Base-by-base conservation (phyloP, 2,113 vertebrate species). In the Sander vitreus region DNA sequence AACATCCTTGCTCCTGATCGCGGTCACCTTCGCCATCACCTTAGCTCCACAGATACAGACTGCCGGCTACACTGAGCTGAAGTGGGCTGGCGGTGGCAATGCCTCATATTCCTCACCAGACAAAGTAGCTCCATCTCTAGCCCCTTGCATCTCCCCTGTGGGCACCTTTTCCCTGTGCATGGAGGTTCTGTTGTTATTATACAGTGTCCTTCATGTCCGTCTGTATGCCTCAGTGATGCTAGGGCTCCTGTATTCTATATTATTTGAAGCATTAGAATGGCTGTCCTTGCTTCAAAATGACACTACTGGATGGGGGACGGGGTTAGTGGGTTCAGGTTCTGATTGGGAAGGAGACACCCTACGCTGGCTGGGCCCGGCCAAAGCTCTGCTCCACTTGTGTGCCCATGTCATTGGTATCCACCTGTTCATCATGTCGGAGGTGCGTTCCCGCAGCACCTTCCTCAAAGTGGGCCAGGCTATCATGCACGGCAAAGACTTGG, bases 401-500 rank as follows among this genome's bases (percentile, higher is more conserved):
- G 95, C 98, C 59, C 98, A 99, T 0, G 97, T 97, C 71, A 96
- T 99, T 0, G 98, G 98, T 25, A 95, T 98, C 73, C 98, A 99
- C 76, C 93, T 99, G 71, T 99, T 99, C 91, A 96, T 99, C 93
- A 98, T 99, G 97, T 98, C 97, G 0, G 97, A 99, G 93, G 98
- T 99, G 88, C 96, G 98, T 23, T 98, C 97, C 16, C 96, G 98
- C 81, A 99, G 97, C 95, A 99, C 98, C 18, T 99, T 99, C 93
- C 96, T 99, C 69, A 99, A 99, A 93, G 97, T 99, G 89, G 98
- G 98, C 33, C 98, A 99, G 78, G 97, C 98, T 23, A 98, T 99
- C 89, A 99, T 99, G 97, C 98, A 99, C 0, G 98, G 98, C 63
- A 99, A 98, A 89, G 98, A 99, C 87, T 92, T 99, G 78, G 97